Evolutionary conservation across 2,888 invertebrate genomes (phyloP), one percentile per base, ranked within the genome.

Genomic region (Apamea anceps): DNA sequence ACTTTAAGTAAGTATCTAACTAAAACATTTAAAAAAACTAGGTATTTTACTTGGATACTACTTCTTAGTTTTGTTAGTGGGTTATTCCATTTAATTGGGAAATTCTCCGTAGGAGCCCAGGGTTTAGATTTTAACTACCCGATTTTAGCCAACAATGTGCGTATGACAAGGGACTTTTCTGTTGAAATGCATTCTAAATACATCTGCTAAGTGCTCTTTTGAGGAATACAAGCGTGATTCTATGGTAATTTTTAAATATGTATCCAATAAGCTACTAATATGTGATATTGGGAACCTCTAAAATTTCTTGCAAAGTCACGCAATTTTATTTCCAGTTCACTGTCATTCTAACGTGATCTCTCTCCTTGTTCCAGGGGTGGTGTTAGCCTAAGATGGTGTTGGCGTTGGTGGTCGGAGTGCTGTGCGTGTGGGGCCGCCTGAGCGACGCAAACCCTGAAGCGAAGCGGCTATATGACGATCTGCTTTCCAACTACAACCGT

Each of bases 401-500:
- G 97, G 97, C 97, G 97, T 97, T 98, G 96, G 97, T 98, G 96
- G 97, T 97, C 96, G 97, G 97, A 97, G 97, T 97, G 95, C 97
- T 98, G 97, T 97, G 98, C 98, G 98, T 98, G 98, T 98, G 98
- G 97, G 97, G 98, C 97, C 98, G 97, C 97, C 97, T 98, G 95
- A 98, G 97, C 97, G 97, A 97, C 97, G 98, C 98, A 96, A 99
- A 99, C 97, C 99, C 99, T 95, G 99, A 99, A 95, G 99, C 99
- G 93, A 99, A 99, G 97, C 98, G 99, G 96, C 98, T 99, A 92
- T 99, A 99, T 97, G 99, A 99, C 97, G 99, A 99, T 96, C 98
- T 99, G 91, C 97, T 99, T 93, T 98, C 98, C 92, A 99, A 99
- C 97, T 99, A 99, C 97, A 99, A 99, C 97, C 98, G 99, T 93